Conservation (phyloP, 2,888 invertebrate species). For the Ophion ellenae region DNA sequence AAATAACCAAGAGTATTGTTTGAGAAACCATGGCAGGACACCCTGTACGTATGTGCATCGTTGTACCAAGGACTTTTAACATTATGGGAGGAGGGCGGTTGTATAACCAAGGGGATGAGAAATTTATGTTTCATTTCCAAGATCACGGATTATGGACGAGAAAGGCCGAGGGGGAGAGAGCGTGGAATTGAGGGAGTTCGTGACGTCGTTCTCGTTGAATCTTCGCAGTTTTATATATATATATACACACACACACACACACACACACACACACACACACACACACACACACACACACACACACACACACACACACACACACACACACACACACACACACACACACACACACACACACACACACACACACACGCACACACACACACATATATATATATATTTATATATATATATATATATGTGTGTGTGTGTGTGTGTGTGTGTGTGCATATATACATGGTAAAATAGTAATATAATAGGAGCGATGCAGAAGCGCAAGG, state of each 20-base stretch:
- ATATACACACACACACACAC: background rate
- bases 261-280: too few relatives aligned
- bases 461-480: conserved; percentile 62
- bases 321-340: too few relatives aligned
- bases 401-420: too few relatives aligned
- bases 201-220: conserved; percentile 59
- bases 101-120: conserved; percentile 44
- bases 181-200: conserved; percentile 25
- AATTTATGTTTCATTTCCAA: conserved; percentile 66
- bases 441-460: background rate
- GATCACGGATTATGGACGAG: conserved; percentile 56
- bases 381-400: too few relatives aligned
- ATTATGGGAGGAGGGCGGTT: conserved; percentile 45
- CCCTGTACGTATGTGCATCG: background rate
- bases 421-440: too few relatives aligned
- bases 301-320: too few relatives aligned
- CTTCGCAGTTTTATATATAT: conserved; percentile 30
- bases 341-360: too few relatives aligned
- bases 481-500: conserved; percentile 50
- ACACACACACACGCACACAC: too few relatives aligned
- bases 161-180: conserved; percentile 11
- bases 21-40: too few relatives aligned
- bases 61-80: conserved; percentile 16
- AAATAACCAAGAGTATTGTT: too few relatives aligned
- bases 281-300: too few relatives aligned